phyloP scores from a whole-genome alignment of 2,888 invertebrate genomes.

The Hyles lineata region DNA sequence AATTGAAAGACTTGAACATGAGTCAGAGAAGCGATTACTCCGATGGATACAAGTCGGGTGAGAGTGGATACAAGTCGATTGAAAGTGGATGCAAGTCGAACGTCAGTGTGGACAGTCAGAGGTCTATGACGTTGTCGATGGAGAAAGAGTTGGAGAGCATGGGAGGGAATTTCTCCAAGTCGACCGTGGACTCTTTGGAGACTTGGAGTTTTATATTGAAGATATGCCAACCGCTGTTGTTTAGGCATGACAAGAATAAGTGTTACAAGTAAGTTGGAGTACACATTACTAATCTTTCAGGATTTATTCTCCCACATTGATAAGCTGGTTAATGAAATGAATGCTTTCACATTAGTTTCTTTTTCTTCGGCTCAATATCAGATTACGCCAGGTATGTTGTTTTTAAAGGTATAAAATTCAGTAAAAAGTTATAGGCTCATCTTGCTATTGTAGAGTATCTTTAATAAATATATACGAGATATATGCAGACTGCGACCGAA shows the following conservation, averaged over 20 bases:
- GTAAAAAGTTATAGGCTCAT: too few relatives aligned
- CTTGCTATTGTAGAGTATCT: too few relatives aligned
- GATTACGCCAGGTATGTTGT: too few relatives aligned
- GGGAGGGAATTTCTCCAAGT: conserved; percentile 59
- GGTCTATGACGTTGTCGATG: conserved; percentile 55
- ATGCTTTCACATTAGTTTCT: too few relatives aligned
- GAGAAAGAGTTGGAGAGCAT: conserved; percentile 61
- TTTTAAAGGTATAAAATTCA: too few relatives aligned
- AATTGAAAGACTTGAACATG: conserved; percentile 57
- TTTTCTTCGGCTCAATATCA: too few relatives aligned
- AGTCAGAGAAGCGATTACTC: conserved; percentile 62
- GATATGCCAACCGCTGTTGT: conserved; percentile 77
- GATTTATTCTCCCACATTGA: too few relatives aligned
- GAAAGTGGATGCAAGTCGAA: conserved; percentile 45
- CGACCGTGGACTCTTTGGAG: conserved; percentile 71
- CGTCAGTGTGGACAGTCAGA: conserved; percentile 33
- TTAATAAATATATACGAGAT: too few relatives aligned
- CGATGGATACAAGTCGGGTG: conserved; percentile 61
- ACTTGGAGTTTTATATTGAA: conserved; percentile 79
- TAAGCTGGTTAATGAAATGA: too few relatives aligned
- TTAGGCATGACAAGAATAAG: conserved; percentile 76
- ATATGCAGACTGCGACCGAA: too few relatives aligned
- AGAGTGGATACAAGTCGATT: conserved; percentile 58
- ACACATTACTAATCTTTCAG: background rate
- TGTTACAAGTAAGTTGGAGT: conserved; percentile 70